A percentile compares a stretch with the other conserved stretches of the same genome.
These are phyloP conservation scores for Shargacucullia verbasci DNA, from an alignment of 2,888 invertebrate genomes.

Conservation along the genomic window DNA sequence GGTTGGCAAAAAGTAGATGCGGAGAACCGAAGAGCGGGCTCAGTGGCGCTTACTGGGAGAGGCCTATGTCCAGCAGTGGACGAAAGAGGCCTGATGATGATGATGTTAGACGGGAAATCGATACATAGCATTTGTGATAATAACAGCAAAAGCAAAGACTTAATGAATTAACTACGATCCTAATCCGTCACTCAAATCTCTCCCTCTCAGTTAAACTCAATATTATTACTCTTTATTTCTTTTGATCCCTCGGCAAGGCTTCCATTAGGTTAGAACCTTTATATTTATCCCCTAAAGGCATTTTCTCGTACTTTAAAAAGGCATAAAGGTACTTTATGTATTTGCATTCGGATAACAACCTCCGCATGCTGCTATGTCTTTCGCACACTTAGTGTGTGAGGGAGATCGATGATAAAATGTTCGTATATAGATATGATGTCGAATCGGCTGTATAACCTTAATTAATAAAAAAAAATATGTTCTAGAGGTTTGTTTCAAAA, in stretches of 20 bases:
- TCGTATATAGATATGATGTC: background rate
- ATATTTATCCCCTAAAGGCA: conserved; percentile 20
- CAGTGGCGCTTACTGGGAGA: too few relatives aligned
- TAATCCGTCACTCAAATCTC: background rate
- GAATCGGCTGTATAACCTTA: background rate
- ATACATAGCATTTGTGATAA: too few relatives aligned
- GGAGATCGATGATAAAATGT: background rate
- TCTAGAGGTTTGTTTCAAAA: background rate
- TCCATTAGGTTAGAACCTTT: conserved; percentile 29
- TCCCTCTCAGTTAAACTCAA: conserved; percentile 10
- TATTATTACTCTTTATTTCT: conserved; percentile 26
- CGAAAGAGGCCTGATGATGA: too few relatives aligned
- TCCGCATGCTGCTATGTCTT: background rate
- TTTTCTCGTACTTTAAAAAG: conserved; percentile 34
- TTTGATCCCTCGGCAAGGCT: conserved; percentile 4
- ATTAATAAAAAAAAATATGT: conserved; percentile 15
- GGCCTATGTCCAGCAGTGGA: too few relatives aligned
- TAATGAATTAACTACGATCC: conserved; percentile 1
- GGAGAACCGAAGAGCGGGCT: too few relatives aligned
- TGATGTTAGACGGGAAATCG: too few relatives aligned
- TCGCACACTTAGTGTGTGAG: background rate
- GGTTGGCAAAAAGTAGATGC: too few relatives aligned
- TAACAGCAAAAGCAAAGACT: conserved; percentile 6
- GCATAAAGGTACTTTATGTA: conserved; percentile 2
- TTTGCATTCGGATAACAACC: conserved; percentile 2